Evolutionary conservation across 1,140 invertebrate genomes (phyloP).

Genomic region (Lordiphosa stackelbergi): DNA sequence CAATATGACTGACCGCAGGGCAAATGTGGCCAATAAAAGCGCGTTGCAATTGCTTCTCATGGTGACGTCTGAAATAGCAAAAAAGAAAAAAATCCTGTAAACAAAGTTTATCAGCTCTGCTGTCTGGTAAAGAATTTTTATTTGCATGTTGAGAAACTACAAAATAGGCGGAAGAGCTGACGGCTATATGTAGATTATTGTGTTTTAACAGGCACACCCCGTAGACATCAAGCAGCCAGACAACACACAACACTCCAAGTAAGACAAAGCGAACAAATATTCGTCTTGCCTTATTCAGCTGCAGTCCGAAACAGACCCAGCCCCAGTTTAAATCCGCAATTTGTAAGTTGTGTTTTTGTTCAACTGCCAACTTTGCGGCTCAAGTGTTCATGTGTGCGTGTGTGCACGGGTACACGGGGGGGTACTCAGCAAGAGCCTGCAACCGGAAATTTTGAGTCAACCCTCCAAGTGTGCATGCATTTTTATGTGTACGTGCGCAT

Average conservation of each 20-base stretch:
- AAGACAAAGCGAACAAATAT: too few species aligned
- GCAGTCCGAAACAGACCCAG: background rate
- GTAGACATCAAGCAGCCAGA: too few species aligned
- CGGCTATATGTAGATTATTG: too few species aligned
- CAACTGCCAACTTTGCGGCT: slow-evolving; percentile 12
- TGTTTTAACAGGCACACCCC: too few species aligned
- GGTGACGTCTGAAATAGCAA: slow-evolving; percentile 21
- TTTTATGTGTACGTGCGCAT: slow-evolving; percentile 7
- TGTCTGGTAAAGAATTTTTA: background rate
- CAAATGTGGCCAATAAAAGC: slow-evolving; percentile 43
- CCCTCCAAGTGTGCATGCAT: background rate
- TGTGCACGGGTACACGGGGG: background rate
- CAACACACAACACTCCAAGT: too few species aligned
- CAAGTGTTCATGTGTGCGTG: slow-evolving; percentile 6
- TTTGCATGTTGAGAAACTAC: too few species aligned
- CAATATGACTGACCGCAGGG: slow-evolving; percentile 54
- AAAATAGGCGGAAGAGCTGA: too few species aligned
- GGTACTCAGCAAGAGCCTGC: slow-evolving; percentile 1
- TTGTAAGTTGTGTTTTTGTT: slow-evolving; percentile 11
- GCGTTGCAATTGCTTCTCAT: slow-evolving; percentile 57
- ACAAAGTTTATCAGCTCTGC: slow-evolving; percentile 2
- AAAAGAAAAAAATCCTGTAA: slow-evolving; percentile 6
- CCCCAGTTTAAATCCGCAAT: background rate
- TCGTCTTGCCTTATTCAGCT: too few species aligned
- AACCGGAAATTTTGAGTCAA: slow-evolving; percentile 6